Percentiles rank a stretch among this genome's conserved stretches.
phyloP scores from a whole-genome alignment of 2,797 vertebrate genomes.

The Rallus crepitans region DNA sequence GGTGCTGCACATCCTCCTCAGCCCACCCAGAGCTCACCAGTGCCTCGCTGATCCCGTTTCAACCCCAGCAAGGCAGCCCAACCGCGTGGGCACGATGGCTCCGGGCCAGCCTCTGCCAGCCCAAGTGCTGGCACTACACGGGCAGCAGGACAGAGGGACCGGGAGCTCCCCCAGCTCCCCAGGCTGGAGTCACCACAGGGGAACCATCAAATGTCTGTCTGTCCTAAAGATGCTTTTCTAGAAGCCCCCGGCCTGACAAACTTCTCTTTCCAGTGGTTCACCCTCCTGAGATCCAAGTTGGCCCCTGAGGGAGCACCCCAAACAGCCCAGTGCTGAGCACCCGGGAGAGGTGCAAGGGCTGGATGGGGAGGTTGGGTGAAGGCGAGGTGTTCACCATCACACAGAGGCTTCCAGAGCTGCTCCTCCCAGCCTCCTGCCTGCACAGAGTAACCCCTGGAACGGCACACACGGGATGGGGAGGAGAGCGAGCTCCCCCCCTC shows the following conservation, averaged over 20 bases:
- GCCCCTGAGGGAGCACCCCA: background rate
- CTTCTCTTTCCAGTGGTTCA: background rate
- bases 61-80: background rate
- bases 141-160: no score
- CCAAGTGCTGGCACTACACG: background rate
- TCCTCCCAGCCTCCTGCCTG: background rate
- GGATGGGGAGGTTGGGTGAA: background rate
- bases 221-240: background rate
- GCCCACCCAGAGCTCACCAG: rapidly evolving
- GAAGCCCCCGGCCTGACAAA: background rate
- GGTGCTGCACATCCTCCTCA: background rate
- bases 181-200: background rate
- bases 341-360: background rate
- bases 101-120: background rate
- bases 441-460: background rate
- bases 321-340: background rate
- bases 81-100: background rate
- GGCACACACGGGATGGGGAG: background rate
- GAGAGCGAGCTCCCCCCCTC: background rate
- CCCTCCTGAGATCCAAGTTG: background rate
- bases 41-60: background rate
- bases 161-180: background rate
- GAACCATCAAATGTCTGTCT: background rate
- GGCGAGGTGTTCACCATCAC: background rate
- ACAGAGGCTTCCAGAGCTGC: background rate